These are phyloP conservation scores for Liodrosophila aerea DNA, from an alignment of 2,888 invertebrate genomes.

Conservation along the genomic window DNA sequence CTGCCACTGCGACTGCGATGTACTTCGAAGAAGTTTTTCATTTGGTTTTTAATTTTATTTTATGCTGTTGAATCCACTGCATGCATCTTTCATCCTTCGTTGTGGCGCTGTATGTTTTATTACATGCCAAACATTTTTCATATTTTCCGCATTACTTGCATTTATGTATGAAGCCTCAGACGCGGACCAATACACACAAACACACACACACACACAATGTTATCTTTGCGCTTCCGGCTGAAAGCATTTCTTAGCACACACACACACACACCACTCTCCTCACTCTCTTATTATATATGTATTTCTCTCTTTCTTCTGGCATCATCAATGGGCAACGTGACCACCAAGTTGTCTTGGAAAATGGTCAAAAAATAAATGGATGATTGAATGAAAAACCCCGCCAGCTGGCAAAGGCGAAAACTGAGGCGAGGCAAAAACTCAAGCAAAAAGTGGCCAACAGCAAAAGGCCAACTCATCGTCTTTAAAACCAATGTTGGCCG, in stretches of 20 bases:
- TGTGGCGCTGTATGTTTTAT: conserved; percentile 48
- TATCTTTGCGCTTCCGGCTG: conserved; percentile 79
- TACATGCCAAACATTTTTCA: conserved; percentile 72
- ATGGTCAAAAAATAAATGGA: conserved; percentile 77
- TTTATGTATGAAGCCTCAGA: conserved; percentile 68
- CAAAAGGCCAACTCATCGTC: conserved; percentile 75
- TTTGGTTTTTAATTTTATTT: conserved; percentile 18
- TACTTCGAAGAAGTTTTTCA: background rate
- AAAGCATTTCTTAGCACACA: conserved; percentile 72
- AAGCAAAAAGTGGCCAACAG: conserved; percentile 46
- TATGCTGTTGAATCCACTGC: conserved; percentile 24
- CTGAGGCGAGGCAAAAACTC: conserved; percentile 48
- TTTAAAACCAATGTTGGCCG: conserved; percentile 72
- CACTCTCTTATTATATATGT: conserved; percentile 3
- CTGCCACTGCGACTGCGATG: conserved; percentile 12
- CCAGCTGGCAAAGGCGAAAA: conserved; percentile 69
- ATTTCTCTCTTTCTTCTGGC: conserved; percentile 29
- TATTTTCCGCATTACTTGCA: conserved; percentile 75
- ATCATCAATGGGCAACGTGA: conserved; percentile 72
- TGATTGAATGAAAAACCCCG: conserved; percentile 75
- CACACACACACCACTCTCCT: conserved; percentile 17
- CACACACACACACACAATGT: conserved; percentile 57
- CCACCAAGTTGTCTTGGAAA: conserved; percentile 73
- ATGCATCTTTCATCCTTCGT: conserved; percentile 39
- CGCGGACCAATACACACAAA: conserved; percentile 27